phyloP scores from a whole-genome alignment of 2,113 vertebrate genomes.

The Hirundichthys speculiger region DNA sequence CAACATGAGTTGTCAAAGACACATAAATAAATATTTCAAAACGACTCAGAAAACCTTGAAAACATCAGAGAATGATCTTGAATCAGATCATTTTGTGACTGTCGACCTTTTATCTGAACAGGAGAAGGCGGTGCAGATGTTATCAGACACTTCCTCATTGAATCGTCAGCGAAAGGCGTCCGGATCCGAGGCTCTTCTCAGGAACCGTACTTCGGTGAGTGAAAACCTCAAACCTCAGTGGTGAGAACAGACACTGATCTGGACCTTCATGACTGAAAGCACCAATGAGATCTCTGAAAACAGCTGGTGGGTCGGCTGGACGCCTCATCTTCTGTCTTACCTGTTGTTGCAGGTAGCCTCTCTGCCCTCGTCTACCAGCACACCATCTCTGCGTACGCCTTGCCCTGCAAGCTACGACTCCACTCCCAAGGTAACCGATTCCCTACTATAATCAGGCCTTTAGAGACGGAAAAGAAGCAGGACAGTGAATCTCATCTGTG shows the following conservation, averaged over 20 bases:
- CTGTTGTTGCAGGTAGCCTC: constrained; percentile 86
- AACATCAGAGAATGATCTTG: no score
- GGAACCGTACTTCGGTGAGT: constrained; percentile 92
- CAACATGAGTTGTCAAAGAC: no score
- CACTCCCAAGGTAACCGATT: constrained; percentile 81
- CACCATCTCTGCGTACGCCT: constrained; percentile 82
- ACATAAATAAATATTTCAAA: no score
- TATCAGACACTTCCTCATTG: constrained; percentile 90
- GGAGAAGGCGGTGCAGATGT: constrained; percentile 72
- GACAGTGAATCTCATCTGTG: background rate
- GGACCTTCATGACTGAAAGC: background rate
- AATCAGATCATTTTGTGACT: no score
- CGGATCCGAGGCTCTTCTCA: constrained; percentile 88
- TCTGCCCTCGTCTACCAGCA: constrained; percentile 92
- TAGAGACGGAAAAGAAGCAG: background rate
- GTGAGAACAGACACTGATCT: no score
- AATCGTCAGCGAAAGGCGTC: constrained; percentile 91
- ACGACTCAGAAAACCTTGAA: no score
- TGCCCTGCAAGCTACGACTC: constrained; percentile 87
- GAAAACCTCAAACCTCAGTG: no score
- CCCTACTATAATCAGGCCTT: no score
- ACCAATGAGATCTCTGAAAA: background rate
- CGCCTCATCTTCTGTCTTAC: background rate
- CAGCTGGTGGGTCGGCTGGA: no score
- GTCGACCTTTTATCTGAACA: constrained; percentile 20